Percentiles rank a stretch among this genome's conserved stretches.
These are phyloP conservation scores for Psammodynastes pulverulentus DNA, from an alignment of 2,113 vertebrate genomes.

Conservation along the genomic window DNA sequence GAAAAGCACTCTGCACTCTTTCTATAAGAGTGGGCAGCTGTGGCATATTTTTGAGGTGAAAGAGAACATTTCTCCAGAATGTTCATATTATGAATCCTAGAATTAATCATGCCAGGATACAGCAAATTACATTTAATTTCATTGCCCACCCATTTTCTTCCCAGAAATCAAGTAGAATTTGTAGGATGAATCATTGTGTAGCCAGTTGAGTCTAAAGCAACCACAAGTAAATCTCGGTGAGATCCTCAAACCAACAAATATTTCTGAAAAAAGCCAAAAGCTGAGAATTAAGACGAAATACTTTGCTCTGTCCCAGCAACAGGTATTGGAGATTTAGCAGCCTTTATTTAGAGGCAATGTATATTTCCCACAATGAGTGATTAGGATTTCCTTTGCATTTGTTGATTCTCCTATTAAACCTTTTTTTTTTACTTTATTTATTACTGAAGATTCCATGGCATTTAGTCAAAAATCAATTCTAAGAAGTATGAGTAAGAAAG, in stretches of 20 bases:
- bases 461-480: neutral
- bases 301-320: neutral
- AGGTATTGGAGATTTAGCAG: neutral
- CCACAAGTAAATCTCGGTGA: neutral
- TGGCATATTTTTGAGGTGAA: neutral
- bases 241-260: neutral
- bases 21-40: neutral
- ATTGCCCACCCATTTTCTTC: neutral
- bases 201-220: neutral
- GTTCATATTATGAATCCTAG: neutral
- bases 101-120: neutral
- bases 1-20: neutral
- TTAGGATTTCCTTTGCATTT: neutral
- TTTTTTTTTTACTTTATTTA: neutral
- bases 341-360: neutral
- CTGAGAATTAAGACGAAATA: neutral
- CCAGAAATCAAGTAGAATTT: neutral
- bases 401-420: neutral
- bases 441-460: neutral
- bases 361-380: neutral
- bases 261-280: neutral
- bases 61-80: neutral
- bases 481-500: neutral
- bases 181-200: neutral
- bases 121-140: neutral